phyloP scores from a whole-genome alignment of 1,140 invertebrate genomes.

The Asbolus verrucosus region DNA sequence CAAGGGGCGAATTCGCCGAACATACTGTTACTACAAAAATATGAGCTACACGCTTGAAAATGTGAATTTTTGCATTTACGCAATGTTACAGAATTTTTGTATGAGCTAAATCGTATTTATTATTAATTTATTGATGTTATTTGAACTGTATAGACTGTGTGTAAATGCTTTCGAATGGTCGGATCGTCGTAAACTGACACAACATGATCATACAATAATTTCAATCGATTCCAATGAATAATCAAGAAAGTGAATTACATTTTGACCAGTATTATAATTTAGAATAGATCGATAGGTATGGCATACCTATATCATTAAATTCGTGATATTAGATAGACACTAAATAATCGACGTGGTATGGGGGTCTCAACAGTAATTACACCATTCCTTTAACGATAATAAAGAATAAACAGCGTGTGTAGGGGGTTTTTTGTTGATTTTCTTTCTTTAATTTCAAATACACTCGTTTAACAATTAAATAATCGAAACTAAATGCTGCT shows the following conservation, averaged over 20 bases:
- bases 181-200: background rate
- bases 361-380: slow-evolving; percentile 26
- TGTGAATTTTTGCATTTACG: slow-evolving; percentile 16
- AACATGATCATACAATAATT: slow-evolving; percentile 30
- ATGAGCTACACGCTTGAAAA: slow-evolving; percentile 27
- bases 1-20: no score
- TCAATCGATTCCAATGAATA: slow-evolving; percentile 26
- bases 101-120: background rate
- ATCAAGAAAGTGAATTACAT: slow-evolving; percentile 22
- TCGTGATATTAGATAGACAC: slow-evolving; percentile 44
- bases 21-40: no score
- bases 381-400: slow-evolving; percentile 24
- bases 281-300: slow-evolving; percentile 40
- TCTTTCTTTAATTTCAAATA: slow-evolving; percentile 17
- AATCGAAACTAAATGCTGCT: slow-evolving; percentile 37
- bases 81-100: slow-evolving; percentile 30
- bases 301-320: slow-evolving; percentile 40
- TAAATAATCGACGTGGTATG: slow-evolving; percentile 35
- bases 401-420: slow-evolving; percentile 33
- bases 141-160: slow-evolving; percentile 21
- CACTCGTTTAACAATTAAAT: slow-evolving; percentile 26
- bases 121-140: slow-evolving; percentile 18
- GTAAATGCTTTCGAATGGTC: slow-evolving; percentile 1
- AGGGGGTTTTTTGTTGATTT: background rate
- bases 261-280: slow-evolving; percentile 44